These are phyloP conservation scores for Micropterix aruncella DNA, from an alignment of 2,888 invertebrate species.

Conservation along the genomic window DNA sequence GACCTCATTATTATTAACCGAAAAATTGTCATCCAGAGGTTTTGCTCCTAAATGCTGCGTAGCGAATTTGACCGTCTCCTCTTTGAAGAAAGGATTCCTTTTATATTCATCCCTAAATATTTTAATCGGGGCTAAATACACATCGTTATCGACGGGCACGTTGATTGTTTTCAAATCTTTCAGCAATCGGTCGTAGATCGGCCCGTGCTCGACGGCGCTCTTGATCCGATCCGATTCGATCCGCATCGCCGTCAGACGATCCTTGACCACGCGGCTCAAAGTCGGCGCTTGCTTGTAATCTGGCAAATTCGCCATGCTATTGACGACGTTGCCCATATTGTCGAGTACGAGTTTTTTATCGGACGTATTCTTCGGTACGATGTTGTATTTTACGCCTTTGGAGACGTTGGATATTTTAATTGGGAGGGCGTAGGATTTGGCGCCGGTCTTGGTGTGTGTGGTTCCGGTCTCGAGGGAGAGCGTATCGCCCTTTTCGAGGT, in stretches of 20 bases:
- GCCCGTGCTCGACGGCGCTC: constrained; percentile 43
- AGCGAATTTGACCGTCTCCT: constrained; percentile 37
- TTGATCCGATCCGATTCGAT: constrained; percentile 42
- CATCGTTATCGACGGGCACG: constrained; percentile 35
- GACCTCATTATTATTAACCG: constrained; percentile 24
- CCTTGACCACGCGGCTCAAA: constrained; percentile 32
- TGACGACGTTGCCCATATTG: constrained; percentile 33
- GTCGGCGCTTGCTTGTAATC: constrained; percentile 34
- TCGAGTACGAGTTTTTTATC: constrained; percentile 36
- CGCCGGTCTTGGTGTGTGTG: constrained; percentile 20
- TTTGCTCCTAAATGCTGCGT: constrained; percentile 32
- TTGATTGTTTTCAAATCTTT: constrained; percentile 37
- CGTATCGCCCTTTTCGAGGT: constrained; percentile 32
- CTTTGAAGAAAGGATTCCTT: constrained; percentile 36
- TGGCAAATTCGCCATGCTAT: constrained; percentile 32
- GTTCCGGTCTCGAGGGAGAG: constrained; percentile 31
- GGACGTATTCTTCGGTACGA: constrained; percentile 34
- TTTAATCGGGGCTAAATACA: constrained; percentile 39
- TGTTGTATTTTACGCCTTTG: constrained; percentile 33
- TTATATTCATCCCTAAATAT: constrained; percentile 39
- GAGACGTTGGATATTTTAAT: constrained; percentile 34
- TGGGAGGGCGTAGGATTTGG: constrained; percentile 34
- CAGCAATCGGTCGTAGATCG: constrained; percentile 42
- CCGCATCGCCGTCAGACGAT: constrained; percentile 36
- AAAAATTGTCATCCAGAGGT: constrained; percentile 30